Percentiles rank a stretch among this genome's conserved stretches.
phyloP scores from a whole-genome alignment of 2,888 invertebrate genomes.

The Pterostichus madidus region DNA sequence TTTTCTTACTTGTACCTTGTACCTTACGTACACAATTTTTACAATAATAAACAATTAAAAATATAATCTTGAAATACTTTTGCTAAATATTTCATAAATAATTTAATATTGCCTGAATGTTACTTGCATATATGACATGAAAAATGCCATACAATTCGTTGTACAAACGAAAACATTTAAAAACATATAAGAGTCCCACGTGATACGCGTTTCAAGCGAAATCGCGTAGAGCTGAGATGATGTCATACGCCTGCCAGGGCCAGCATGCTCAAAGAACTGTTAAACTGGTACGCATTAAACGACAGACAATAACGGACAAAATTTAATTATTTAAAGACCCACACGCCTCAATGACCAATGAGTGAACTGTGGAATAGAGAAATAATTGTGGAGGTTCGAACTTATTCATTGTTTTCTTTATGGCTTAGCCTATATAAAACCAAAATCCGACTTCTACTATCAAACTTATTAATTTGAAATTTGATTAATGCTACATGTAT shows the following conservation, averaged over 20 bases:
- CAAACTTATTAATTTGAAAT: too few species aligned
- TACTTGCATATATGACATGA: too few species aligned
- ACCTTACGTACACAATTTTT: too few species aligned
- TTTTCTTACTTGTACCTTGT: too few species aligned
- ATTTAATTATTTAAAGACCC: slow-evolving; percentile 42
- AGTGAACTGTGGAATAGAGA: slow-evolving; percentile 18
- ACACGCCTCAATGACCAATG: slow-evolving; percentile 18
- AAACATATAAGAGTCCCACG: slow-evolving; percentile 37
- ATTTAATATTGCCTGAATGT: too few species aligned
- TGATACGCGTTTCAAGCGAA: slow-evolving; percentile 33
- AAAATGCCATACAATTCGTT: slow-evolving; percentile 16
- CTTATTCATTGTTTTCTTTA: too few species aligned
- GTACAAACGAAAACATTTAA: slow-evolving; percentile 11
- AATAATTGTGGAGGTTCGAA: neutral
- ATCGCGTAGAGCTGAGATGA: slow-evolving; percentile 38
- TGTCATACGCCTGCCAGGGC: slow-evolving; percentile 29
- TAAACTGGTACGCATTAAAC: slow-evolving; percentile 41
- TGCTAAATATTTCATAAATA: too few species aligned
- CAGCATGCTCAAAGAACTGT: slow-evolving; percentile 18
- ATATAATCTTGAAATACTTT: too few species aligned
- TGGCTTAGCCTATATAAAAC: too few species aligned
- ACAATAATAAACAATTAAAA: too few species aligned
- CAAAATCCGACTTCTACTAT: too few species aligned
- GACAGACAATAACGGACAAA: slow-evolving; percentile 44
- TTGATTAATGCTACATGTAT: too few species aligned